Percentiles rank a stretch among this genome's conserved stretches.
Conservation (phyloP, 2,113 vertebrate genomes). For the Macaca nemestrina region DNA sequence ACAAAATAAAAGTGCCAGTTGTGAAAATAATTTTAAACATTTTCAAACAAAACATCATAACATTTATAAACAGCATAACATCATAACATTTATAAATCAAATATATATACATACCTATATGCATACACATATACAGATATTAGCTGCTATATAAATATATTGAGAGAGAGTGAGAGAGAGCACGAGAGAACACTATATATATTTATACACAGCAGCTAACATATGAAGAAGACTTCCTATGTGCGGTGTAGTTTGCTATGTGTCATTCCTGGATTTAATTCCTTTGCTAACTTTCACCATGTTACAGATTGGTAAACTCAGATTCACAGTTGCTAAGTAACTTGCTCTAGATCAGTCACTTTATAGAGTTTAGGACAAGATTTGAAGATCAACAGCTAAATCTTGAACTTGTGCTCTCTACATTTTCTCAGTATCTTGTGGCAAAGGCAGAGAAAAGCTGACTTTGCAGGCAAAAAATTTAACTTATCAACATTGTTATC, state of each 20-base stretch:
- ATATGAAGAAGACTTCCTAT: background rate
- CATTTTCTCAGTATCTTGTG: background rate
- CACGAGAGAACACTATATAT: background rate
- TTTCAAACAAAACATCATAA: background rate
- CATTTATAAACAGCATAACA: background rate
- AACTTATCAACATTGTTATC: background rate
- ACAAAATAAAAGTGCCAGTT: background rate
- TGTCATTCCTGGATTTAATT: background rate
- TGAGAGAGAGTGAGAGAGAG: background rate
- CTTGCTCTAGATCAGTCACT: background rate
- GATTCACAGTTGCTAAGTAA: background rate
- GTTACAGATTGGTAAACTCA: background rate
- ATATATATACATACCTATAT: background rate
- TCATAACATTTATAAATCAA: background rate
- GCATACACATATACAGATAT: background rate
- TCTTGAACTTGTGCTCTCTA: background rate
- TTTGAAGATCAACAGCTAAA: background rate
- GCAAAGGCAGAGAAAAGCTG: background rate
- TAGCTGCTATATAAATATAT: background rate
- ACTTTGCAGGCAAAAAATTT: background rate
- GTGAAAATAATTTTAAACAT: background rate
- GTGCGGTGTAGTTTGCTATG: background rate
- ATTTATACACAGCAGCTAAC: background rate
- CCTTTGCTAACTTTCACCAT: background rate
- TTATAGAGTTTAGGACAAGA: background rate